A percentile compares a stretch with the other conserved stretches of the same genome.
Conservation (phyloP, 2,888 invertebrate species). For the Clusia tigrina region DNA sequence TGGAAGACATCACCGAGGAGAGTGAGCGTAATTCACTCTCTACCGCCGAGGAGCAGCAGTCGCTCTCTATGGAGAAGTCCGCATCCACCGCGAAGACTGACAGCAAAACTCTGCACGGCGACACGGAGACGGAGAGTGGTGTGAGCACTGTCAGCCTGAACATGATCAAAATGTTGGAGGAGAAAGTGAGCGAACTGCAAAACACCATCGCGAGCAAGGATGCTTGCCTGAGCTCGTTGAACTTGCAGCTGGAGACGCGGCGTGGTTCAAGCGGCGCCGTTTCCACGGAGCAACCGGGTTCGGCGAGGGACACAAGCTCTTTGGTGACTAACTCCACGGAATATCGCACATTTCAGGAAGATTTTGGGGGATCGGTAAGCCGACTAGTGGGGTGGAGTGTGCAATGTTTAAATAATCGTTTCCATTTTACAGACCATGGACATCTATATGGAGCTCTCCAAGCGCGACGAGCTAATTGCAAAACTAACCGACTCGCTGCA, state of each 20-base stretch:
- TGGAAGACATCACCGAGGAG: constrained; percentile 64
- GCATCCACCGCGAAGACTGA: constrained; percentile 30
- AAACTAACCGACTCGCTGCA: constrained; percentile 76
- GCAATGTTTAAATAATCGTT: constrained; percentile 15
- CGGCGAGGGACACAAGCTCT: constrained; percentile 60
- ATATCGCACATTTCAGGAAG: constrained; percentile 76
- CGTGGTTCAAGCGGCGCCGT: constrained; percentile 45
- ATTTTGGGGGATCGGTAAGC: constrained; percentile 73
- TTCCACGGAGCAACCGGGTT: constrained; percentile 47
- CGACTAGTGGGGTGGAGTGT: not conserved
- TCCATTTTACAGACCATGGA: constrained; percentile 73
- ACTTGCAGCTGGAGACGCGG: constrained; percentile 55
- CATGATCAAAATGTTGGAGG: constrained; percentile 58
- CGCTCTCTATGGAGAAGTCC: constrained; percentile 42
- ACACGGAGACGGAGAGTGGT: constrained; percentile 30
- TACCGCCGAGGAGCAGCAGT: constrained; percentile 53
- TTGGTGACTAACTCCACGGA: constrained; percentile 69
- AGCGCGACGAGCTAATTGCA: constrained; percentile 76
- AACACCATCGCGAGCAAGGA: constrained; percentile 58
- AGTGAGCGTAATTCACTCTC: constrained; percentile 58
- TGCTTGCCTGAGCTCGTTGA: constrained; percentile 55
- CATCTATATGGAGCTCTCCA: constrained; percentile 74
- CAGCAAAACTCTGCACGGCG: constrained; percentile 41
- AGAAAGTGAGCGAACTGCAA: constrained; percentile 57
- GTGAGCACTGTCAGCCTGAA: constrained; percentile 53